Conservation (phyloP, 53 echinoderm and acorn worm genomes). For the Apostichopus leukothele region DNA sequence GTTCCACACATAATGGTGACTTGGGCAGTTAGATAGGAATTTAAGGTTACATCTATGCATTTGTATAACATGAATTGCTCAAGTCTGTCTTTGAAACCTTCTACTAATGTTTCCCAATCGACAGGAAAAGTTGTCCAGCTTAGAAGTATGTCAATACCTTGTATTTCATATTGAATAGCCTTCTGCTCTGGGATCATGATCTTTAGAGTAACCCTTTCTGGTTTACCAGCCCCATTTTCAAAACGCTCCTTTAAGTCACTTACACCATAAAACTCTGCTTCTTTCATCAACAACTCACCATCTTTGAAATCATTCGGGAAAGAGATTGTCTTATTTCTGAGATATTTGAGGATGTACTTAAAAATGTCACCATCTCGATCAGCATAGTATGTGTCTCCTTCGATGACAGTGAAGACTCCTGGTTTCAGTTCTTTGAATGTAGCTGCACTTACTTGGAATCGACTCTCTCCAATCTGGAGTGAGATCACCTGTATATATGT, state of each 20-base stretch:
- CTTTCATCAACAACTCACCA: not conserved
- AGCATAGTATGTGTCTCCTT: not conserved
- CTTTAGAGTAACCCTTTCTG: not conserved
- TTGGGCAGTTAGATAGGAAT: no score
- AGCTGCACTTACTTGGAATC: not conserved
- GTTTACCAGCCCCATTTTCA: not conserved
- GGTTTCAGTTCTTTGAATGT: not conserved
- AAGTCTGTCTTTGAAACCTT: not conserved
- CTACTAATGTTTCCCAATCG: not conserved
- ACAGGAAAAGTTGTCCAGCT: not conserved
- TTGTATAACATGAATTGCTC: not conserved
- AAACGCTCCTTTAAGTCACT: not conserved
- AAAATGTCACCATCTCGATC: not conserved
- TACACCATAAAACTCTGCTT: not conserved
- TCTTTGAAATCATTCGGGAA: not conserved
- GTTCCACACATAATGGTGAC: no score
- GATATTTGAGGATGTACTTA: not conserved
- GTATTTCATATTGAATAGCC: no score
- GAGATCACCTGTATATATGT: not conserved
- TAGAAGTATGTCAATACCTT: not conserved
- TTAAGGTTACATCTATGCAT: no score
- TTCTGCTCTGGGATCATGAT: no score
- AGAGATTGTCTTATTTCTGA: not conserved
- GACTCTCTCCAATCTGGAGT: not conserved
- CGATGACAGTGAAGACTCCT: not conserved